Base-by-base conservation (phyloP, 2,113 vertebrate genomes). In the Brachyistius frenatus region DNA sequence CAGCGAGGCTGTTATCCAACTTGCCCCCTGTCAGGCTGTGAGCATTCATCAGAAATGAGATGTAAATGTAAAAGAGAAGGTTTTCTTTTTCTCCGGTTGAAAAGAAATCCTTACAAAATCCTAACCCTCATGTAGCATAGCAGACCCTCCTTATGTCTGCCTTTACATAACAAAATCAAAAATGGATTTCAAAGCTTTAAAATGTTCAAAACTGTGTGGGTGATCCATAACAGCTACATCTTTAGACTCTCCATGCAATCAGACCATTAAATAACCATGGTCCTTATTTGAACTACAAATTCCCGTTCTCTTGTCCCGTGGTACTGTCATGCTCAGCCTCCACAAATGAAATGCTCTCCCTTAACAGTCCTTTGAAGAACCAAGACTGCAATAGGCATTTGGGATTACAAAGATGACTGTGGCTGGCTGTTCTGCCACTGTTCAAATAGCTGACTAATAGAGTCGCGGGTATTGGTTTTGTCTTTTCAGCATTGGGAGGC, bases 1-100 rank as follows among this genome's bases (percentile, higher is more conserved):
- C 83, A 88, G 62, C 1, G 4, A 76, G 67, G 70, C 80, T 81
- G 39, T 90, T 80, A 87, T 87, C 75, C 75, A 73, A 60, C 87
- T 63, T 57, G 53, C 73, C 76, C 65, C 41, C 70, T 76, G 76
- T 68, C 83, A 76, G 69, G 60, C 75, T 31, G 72, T n/a, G 66
- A 63, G 78, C 57, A 8, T 66, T 69, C 44, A 53, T 65, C 61
- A 74, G 53, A 84, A 23, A 74, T 71, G 37, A 80, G 75, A 86
- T 80, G 63, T 75, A 81, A 80, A 86, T 78, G 33, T 33, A 0
- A 30, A 68, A 52, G 9, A 66, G 58, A 35, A 23, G 5, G 2
- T 6, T 4, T 66, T 30, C 55, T 49, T 46, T 70, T 67, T 55
- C 60, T 16, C 10, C 55, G 14, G 7, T 8, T 55, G n/a, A 50